phyloP scores from a whole-genome alignment of 2,888 invertebrate species.

The Portevinia maculata region DNA sequence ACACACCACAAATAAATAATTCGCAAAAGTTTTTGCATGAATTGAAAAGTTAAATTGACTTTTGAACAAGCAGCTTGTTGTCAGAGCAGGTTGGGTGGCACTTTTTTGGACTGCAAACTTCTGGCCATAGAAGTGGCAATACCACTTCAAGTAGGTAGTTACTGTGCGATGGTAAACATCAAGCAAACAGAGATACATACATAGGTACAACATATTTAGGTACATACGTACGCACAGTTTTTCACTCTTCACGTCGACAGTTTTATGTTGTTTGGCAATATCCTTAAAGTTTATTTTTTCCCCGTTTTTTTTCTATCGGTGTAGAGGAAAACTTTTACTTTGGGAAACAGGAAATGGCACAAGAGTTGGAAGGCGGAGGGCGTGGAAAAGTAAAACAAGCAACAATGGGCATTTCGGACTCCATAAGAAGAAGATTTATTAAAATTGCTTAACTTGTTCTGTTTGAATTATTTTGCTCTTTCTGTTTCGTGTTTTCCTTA shows the following conservation, averaged over 20 bases:
- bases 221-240: slow-evolving; percentile 28
- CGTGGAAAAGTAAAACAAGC: slow-evolving; percentile 6
- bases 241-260: slow-evolving; percentile 57
- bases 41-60: slow-evolving; percentile 74
- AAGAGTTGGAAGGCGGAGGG: neutral
- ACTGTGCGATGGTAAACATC: slow-evolving; percentile 15
- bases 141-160: slow-evolving; percentile 9
- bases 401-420: slow-evolving; percentile 62
- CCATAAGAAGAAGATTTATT: slow-evolving; percentile 61
- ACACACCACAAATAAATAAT: slow-evolving; percentile 73
- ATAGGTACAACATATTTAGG: slow-evolving; percentile 13
- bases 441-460: slow-evolving; percentile 62
- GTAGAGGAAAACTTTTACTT: slow-evolving; percentile 29
- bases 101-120: neutral
- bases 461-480: slow-evolving; percentile 51
- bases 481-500: slow-evolving; percentile 4
- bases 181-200: slow-evolving; percentile 29
- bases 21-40: slow-evolving; percentile 69
- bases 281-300: slow-evolving; percentile 40
- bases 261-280: slow-evolving; percentile 61
- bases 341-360: slow-evolving; percentile 18
- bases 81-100: slow-evolving; percentile 51
- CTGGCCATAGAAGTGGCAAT: slow-evolving; percentile 27
- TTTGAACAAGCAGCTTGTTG: slow-evolving; percentile 71
- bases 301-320: slow-evolving; percentile 11